These are phyloP conservation scores for Coturnix japonica DNA, from an alignment of 2,113 vertebrate genomes.

Conservation along the genomic window DNA sequence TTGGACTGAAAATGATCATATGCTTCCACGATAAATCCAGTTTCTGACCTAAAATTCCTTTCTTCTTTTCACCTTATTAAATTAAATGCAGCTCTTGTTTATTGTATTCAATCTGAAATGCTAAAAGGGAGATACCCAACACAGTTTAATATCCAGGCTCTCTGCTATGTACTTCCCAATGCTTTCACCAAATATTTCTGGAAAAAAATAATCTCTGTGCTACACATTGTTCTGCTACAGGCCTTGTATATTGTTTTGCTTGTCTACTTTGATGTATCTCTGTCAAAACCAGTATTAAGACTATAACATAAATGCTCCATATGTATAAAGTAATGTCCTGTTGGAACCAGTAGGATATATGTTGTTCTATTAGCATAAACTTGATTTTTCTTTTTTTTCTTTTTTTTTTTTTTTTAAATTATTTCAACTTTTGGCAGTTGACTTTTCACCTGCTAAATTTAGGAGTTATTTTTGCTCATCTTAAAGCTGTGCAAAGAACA, in stretches of 20 bases:
- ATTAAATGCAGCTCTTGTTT: neutral
- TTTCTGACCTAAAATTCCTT: neutral
- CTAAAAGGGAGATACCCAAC: neutral
- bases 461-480: neutral
- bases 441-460: neutral
- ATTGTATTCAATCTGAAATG: neutral
- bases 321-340: neutral
- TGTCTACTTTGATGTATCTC: neutral
- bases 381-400: neutral
- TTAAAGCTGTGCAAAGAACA: accelerated
- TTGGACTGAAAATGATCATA: neutral
- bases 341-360: neutral
- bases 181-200: neutral
- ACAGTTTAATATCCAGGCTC: neutral
- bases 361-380: neutral
- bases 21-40: neutral
- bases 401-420: neutral
- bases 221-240: neutral
- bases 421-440: neutral
- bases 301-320: neutral
- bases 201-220: neutral
- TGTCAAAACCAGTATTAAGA: neutral
- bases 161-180: neutral
- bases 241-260: neutral
- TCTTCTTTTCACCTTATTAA: neutral